Percentiles rank a stretch among this genome's conserved stretches.
These are phyloP conservation scores for Romanogobio albipinnatus DNA, from an alignment of 2,113 vertebrate species.

Conservation along the genomic window DNA sequence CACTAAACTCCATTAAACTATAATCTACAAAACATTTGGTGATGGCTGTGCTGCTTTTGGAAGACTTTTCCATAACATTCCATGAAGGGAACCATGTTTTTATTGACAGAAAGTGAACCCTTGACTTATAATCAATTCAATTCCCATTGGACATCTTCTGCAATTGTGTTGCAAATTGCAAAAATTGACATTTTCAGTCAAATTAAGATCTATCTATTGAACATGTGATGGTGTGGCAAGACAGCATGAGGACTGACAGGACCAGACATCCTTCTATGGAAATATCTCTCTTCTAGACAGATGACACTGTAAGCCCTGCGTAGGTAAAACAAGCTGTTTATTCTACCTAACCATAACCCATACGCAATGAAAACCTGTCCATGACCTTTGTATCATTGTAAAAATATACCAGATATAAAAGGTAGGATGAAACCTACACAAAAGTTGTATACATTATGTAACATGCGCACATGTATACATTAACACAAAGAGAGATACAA, in stretches of 20 bases:
- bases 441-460: too few relatives aligned
- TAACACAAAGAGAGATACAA: background rate
- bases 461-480: background rate
- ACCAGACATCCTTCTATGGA: background rate
- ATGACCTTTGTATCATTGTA: background rate
- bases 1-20: background rate
- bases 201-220: background rate
- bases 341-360: background rate
- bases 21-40: background rate
- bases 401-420: background rate
- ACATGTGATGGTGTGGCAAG: background rate
- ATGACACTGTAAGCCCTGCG: background rate
- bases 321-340: background rate
- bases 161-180: background rate
- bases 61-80: background rate
- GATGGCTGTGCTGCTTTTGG: background rate
- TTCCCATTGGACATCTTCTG: background rate
- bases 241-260: background rate
- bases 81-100: background rate
- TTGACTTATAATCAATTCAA: background rate
- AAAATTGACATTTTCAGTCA: background rate
- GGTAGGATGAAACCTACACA: background rate
- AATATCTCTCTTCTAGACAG: background rate
- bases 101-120: background rate
- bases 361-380: background rate